A percentile compares a stretch with the other conserved stretches of the same genome.
Conservation (phyloP, 2,888 invertebrate species). For the Troides helena region DNA sequence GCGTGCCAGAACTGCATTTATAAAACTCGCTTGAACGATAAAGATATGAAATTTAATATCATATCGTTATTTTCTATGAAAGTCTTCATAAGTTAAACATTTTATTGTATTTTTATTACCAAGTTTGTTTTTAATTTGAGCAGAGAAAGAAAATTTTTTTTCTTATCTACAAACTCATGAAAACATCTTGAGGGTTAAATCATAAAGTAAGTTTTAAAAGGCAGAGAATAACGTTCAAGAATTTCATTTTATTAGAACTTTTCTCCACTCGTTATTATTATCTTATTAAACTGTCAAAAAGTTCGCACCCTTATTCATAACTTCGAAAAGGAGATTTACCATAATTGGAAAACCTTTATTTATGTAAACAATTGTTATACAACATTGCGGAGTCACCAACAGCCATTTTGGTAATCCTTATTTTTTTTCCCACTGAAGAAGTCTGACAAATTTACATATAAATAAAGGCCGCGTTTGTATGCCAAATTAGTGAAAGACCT, state of each 20-base stretch:
- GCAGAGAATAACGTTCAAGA: constrained; percentile 30
- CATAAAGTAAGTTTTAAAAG: constrained; percentile 22
- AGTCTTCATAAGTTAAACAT: background rate
- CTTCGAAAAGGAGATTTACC: constrained; percentile 20
- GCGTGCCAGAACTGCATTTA: background rate
- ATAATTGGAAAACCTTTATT: constrained; percentile 27
- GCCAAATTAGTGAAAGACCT: background rate
- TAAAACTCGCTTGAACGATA: background rate
- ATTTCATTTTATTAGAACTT: constrained; percentile 48
- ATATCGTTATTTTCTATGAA: background rate
- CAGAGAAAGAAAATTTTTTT: background rate
- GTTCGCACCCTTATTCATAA: constrained; percentile 41
- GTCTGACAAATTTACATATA: constrained; percentile 2
- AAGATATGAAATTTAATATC: background rate
- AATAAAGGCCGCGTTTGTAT: background rate
- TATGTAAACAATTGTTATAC: constrained; percentile 20
- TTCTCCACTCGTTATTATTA: constrained; percentile 65
- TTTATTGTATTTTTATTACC: background rate
- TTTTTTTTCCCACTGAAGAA: background rate
- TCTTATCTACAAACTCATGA: constrained; percentile 18
- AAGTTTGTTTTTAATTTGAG: background rate
- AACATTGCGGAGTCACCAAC: background rate
- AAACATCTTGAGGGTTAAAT: constrained; percentile 19
- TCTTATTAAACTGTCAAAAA: constrained; percentile 78
- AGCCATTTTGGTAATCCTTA: background rate